phyloP scores from a whole-genome alignment of 1,140 invertebrate species.

The Akabosia matsudoensis region DNA sequence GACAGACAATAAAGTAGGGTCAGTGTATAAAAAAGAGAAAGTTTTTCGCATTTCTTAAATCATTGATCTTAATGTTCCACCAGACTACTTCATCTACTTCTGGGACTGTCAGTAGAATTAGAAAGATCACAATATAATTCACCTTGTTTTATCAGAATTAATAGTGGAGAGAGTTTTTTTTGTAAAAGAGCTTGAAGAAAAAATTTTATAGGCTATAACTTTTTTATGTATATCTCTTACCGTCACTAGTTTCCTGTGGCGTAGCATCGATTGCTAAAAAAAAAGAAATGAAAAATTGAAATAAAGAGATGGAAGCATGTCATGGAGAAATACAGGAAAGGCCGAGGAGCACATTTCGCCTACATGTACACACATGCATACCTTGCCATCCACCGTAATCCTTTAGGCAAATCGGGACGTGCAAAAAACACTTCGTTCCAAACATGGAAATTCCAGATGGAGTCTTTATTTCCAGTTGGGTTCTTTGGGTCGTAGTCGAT shows the following conservation, averaged over 20 bases:
- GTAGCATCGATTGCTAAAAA: constrained; percentile 65
- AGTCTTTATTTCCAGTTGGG: constrained; percentile 56
- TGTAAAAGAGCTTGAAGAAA: too few species aligned
- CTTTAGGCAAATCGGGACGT: constrained; percentile 65
- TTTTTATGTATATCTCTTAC: too few species aligned
- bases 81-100: too few species aligned
- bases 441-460: constrained; percentile 77
- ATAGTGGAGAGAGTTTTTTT: too few species aligned
- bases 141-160: too few species aligned
- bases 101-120: too few species aligned
- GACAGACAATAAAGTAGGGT: not conserved
- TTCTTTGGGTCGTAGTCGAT: constrained; percentile 59
- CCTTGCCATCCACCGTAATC: constrained; percentile 74
- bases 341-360: too few species aligned
- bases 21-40: not conserved
- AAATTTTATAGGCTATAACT: too few species aligned
- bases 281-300: not conserved
- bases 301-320: too few species aligned
- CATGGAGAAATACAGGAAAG: too few species aligned
- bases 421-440: constrained; percentile 83
- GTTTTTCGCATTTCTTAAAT: not conserved
- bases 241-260: constrained; percentile 68
- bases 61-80: not conserved
- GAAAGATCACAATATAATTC: too few species aligned
- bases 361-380: too few species aligned